Percentiles rank a stretch among this genome's conserved stretches.
phyloP scores from a whole-genome alignment of 2,888 invertebrate genomes.

The Drosophila falleni region DNA sequence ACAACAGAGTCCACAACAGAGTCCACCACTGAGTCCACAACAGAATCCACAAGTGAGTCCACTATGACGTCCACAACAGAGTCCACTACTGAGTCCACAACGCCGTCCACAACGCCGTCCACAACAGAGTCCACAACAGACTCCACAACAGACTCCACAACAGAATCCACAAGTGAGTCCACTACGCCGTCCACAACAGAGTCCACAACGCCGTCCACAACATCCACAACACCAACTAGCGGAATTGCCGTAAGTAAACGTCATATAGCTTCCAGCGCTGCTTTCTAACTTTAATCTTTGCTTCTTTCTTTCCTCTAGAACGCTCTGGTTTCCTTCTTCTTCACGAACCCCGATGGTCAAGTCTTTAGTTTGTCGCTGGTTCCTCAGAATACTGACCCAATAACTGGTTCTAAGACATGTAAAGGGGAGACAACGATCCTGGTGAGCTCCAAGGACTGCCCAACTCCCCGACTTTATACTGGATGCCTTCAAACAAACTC shows the following conservation, averaged over 20 bases:
- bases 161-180: background rate
- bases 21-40: background rate
- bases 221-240: background rate
- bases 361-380: constrained; percentile 19
- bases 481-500: constrained; percentile 34
- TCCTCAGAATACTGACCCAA: constrained; percentile 25
- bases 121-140: background rate
- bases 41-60: background rate
- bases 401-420: constrained; percentile 30
- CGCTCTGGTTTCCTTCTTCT: constrained; percentile 22
- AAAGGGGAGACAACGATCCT: constrained; percentile 9
- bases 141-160: no score
- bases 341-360: constrained; percentile 27
- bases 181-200: background rate
- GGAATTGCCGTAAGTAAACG: constrained; percentile 28
- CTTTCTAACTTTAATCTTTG: background rate
- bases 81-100: background rate
- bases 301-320: constrained; percentile 15
- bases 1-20: no score
- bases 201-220: background rate
- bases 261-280: background rate
- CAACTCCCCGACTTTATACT: constrained; percentile 10
- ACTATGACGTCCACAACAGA: background rate
- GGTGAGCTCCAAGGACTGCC: constrained; percentile 16
- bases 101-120: no score